A percentile compares a stretch with the other conserved stretches of the same genome.
phyloP scores from a whole-genome alignment of 2,797 vertebrate species.

The Girardinus metallicus region DNA sequence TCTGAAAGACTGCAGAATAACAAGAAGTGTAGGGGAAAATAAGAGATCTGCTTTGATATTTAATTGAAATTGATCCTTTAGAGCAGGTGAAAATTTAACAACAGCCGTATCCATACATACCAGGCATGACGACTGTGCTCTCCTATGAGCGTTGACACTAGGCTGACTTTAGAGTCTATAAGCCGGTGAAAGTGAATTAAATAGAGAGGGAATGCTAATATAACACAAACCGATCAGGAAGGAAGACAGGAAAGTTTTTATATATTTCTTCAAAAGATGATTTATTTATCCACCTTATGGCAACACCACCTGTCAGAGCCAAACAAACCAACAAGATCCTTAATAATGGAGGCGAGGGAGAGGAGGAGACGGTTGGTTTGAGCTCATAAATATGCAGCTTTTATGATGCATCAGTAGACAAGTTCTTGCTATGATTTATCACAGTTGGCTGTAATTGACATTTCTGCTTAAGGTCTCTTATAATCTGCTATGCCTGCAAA shows the following conservation, averaged over 20 bases:
- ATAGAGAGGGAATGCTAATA: slow-evolving; percentile 17
- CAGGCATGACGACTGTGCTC: slow-evolving; percentile 1
- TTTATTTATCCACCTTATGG: slow-evolving; percentile 79
- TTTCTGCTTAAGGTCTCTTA: background rate
- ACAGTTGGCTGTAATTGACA: background rate
- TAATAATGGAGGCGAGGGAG: slow-evolving; percentile 41
- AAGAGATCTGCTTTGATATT: slow-evolving; percentile 65
- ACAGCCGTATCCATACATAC: slow-evolving; percentile 60
- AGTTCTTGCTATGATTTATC: slow-evolving; percentile 13
- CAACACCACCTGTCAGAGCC: slow-evolving; percentile 60
- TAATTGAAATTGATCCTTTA: slow-evolving; percentile 74
- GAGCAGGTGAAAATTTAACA: slow-evolving; percentile 55
- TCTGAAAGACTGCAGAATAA: slow-evolving; percentile 35
- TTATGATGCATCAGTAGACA: background rate
- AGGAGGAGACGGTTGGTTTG: slow-evolving; percentile 27
- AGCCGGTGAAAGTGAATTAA: slow-evolving; percentile 29
- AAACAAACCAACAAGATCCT: slow-evolving; percentile 54
- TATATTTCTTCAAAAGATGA: slow-evolving; percentile 77
- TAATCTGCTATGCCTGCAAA: background rate
- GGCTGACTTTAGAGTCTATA: background rate
- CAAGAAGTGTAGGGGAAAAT: slow-evolving; percentile 38
- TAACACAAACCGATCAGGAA: slow-evolving; percentile 22
- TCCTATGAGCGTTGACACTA: slow-evolving; percentile 9
- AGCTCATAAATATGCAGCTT: slow-evolving; percentile 23
- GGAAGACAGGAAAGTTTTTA: slow-evolving; percentile 64